A percentile compares a stretch with the other conserved stretches of the same genome.
Conservation (phyloP, 1,140 invertebrate species). For the Zaprionus ornatus region DNA sequence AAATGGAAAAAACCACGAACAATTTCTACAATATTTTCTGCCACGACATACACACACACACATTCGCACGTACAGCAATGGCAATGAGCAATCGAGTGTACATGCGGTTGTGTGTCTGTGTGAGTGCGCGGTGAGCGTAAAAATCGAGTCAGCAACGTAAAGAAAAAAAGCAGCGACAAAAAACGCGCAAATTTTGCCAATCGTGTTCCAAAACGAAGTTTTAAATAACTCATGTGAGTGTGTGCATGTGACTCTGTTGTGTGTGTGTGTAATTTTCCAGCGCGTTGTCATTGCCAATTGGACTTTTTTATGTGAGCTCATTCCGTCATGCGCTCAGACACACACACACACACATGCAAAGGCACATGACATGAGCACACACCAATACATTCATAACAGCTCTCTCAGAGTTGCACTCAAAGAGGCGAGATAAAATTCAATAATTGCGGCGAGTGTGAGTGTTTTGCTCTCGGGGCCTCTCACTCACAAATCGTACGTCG, state of each 20-base stretch:
- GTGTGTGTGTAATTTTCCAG: slow-evolving; percentile 68
- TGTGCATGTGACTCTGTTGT: slow-evolving; percentile 55
- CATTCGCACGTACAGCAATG: slow-evolving; percentile 33
- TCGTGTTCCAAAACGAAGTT: slow-evolving; percentile 48
- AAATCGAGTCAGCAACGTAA: slow-evolving; percentile 15
- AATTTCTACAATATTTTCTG: slow-evolving; percentile 64
- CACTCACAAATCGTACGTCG: slow-evolving; percentile 72
- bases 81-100: slow-evolving; percentile 44
- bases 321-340: slow-evolving; percentile 67
- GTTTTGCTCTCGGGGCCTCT: slow-evolving; percentile 38
- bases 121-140: slow-evolving; percentile 34
- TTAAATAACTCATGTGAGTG: slow-evolving; percentile 39
- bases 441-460: slow-evolving; percentile 28
- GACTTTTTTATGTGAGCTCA: slow-evolving; percentile 53
- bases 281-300: slow-evolving; percentile 65
- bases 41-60: slow-evolving; percentile 68
- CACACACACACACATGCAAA: slow-evolving; percentile 44
- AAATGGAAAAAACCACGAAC: slow-evolving; percentile 20
- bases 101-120: slow-evolving; percentile 19
- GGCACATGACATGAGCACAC: slow-evolving; percentile 55
- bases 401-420: slow-evolving; percentile 37
- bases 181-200: slow-evolving; percentile 31
- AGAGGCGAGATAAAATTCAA: slow-evolving; percentile 51
- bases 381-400: slow-evolving; percentile 32
- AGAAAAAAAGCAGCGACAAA: slow-evolving; percentile 16